Evolutionary conservation across 2,888 invertebrate species (phyloP), one percentile per base, ranked within the genome.

Genomic region (Mechanitis mazaeus): DNA sequence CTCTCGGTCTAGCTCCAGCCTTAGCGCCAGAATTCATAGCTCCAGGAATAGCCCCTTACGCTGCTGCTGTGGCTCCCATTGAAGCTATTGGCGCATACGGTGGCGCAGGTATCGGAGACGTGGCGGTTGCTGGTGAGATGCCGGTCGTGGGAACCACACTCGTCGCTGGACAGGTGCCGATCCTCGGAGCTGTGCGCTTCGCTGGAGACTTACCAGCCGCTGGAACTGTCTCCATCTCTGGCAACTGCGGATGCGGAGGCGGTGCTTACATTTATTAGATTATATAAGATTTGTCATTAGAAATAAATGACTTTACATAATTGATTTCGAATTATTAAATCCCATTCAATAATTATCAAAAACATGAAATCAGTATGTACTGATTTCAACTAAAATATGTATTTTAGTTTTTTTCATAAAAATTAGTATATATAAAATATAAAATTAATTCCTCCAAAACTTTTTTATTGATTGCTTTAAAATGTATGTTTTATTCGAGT

Each of bases 111-210:
- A 56, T 71, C 20, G 67, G 70, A 3, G 70, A 74, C 28, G 61
- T 74, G 20, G 64, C 61, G 2, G 70, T 73, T 33, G 64, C 57
- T 38, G 71, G 77, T 11, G 73, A 77, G 63, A 68, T 78, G 64
- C 72, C 69, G 11, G 71, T 78, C 20, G 66, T 65, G 56, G 78
- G 78, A 31, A 68, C 62, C n/a, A 76, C 76, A 3, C 64, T 70
- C 7, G 69, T 77, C 33, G 69, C 70, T n/a, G 76, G 77, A 46
- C 71, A 71, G 56, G 73, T 78, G 12, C 76, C 78, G 3, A 75
- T 77, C 62, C 70, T 72, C 50, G 75, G 78, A 6, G 69, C 72
- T 33, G 76, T 78, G 9, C 63, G 70, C 42, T 77, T 81, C 66
- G 71, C 80, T 33, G 83, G 72, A 3, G 61, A 66, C 31, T 59